Evolutionary conservation across 2,888 invertebrate species (phyloP).

Genomic region (Eristalis intricaria): DNA sequence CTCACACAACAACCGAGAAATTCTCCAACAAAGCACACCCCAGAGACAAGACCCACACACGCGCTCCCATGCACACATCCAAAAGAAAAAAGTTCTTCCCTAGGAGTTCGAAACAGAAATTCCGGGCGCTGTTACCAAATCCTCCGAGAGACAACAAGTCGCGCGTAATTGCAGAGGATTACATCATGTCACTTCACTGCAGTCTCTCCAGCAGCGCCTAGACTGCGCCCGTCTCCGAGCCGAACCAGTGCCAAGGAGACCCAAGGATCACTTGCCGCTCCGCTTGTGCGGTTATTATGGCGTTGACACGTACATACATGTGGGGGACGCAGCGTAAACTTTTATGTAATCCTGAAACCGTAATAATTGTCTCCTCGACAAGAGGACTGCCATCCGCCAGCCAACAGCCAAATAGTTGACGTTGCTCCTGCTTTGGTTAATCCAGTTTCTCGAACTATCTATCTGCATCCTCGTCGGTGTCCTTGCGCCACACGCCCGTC

Average conservation of each 20-base stretch:
- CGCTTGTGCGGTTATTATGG: constrained; percentile 50
- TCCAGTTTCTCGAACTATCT: constrained; percentile 59
- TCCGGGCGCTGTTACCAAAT: neutral
- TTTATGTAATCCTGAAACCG: constrained; percentile 68
- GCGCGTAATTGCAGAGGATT: constrained; percentile 67
- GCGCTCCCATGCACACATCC: neutral
- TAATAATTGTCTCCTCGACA: constrained; percentile 62
- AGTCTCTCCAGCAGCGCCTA: neutral
- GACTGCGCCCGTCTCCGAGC: constrained; percentile 21
- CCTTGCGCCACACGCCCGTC: constrained; percentile 19
- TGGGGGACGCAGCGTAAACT: constrained; percentile 57
- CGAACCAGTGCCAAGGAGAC: constrained; percentile 1
- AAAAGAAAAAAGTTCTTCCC: constrained; percentile 22
- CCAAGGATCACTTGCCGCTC: constrained; percentile 20
- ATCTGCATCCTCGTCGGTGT: constrained; percentile 28
- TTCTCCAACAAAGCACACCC: constrained; percentile 9
- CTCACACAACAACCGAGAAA: constrained; percentile 23
- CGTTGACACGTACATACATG: constrained; percentile 64
- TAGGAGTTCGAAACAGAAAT: constrained; percentile 40
- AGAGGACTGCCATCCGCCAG: neutral
- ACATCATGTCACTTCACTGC: constrained; percentile 45
- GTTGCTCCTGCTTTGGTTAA: constrained; percentile 60
- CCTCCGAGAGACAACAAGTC: constrained; percentile 46
- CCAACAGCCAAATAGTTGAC: constrained; percentile 42
- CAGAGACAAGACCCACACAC: neutral